Base-by-base conservation (phyloP, 2,888 invertebrate genomes). In the Lacanobia oleracea region DNA sequence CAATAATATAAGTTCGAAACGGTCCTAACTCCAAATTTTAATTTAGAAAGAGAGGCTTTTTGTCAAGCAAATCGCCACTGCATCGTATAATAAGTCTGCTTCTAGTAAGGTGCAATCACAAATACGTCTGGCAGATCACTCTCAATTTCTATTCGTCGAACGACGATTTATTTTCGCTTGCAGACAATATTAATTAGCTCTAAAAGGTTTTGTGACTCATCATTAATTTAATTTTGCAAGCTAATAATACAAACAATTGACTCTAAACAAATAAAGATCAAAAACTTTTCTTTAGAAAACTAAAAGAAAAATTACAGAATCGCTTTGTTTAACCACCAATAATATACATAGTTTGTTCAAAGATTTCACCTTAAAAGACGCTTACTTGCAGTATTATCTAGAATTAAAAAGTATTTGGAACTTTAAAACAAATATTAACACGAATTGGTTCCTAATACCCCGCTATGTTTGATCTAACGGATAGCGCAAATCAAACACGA, bases 401-500 rank as follows among this genome's bases (percentile, higher is more conserved):
- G 10, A 33, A 50, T 67, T 51, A 23, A 78, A 75, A 62, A 72
- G 54, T 53, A 59, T 56, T 72, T 14, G 48, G 50, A 60, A 76
- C 61, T 64, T 10, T 45, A 21, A 54, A 76, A 68, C 70, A 64
- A 81, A 78, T 77, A 81, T 69, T 71, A 68, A 77, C 77, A 77
- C 79, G 65, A 48, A 79, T 77, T 76, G 71, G 80, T 83, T 80
- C 76, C 79, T 72, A 72, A 79, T 78, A 79, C 77, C 77, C 87
- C 86, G 87, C 83, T 86, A 86, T 90, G 86, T 90, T 91, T 89
- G 87, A 72, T 40, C 79, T 90, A 91, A 90, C 91, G 91, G 91
- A 86, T 85, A 81, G 63, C 76, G 67, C 63, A 70, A 66, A 74
- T 77, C 77, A 84, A 83, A 84, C 63, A 86, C 12, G 6, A 16